These are phyloP conservation scores for Blastomussa wellsi DNA, from an alignment of 92 coral and sea anemone genomes.

Conservation along the genomic window DNA sequence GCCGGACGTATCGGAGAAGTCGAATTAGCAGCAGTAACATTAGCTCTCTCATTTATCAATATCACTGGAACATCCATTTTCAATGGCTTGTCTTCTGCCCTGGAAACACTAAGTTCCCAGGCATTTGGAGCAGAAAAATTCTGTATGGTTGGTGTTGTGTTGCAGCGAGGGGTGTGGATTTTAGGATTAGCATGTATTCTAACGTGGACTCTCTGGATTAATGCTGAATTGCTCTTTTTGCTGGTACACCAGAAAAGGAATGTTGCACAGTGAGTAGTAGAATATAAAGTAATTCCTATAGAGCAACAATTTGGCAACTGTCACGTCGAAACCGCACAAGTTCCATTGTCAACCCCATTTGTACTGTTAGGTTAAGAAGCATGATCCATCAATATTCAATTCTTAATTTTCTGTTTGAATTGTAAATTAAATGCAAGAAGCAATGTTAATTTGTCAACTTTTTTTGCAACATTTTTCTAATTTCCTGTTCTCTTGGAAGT, in stretches of 20 bases:
- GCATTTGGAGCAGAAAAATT: slow-evolving; percentile 65
- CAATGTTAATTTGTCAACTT: no score
- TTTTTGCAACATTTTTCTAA: no score
- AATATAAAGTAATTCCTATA: not conserved
- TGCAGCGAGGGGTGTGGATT: slow-evolving; percentile 66
- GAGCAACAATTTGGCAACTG: no score
- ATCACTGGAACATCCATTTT: slow-evolving; percentile 67
- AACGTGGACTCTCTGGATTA: slow-evolving; percentile 58
- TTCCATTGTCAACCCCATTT: no score
- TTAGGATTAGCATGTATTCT: slow-evolving; percentile 51
- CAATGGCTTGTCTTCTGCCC: not conserved
- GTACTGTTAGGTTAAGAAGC: no score
- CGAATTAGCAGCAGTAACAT: slow-evolving; percentile 70
- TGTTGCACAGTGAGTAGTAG: slow-evolving; percentile 52
- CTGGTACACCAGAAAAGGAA: slow-evolving; percentile 35
- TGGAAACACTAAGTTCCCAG: slow-evolving; percentile 74
- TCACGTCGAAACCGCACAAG: no score
- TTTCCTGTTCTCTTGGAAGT: no score
- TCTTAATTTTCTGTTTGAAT: no score
- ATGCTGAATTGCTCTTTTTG: slow-evolving; percentile 56
- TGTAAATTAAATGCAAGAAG: no score
- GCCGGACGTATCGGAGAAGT: slow-evolving; percentile 75
- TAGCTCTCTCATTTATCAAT: slow-evolving; percentile 60
- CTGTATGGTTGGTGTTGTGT: not conserved
- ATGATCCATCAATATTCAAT: no score